Conservation (phyloP, 2,888 invertebrate genomes). For the Drosophila ustulata region DNA sequence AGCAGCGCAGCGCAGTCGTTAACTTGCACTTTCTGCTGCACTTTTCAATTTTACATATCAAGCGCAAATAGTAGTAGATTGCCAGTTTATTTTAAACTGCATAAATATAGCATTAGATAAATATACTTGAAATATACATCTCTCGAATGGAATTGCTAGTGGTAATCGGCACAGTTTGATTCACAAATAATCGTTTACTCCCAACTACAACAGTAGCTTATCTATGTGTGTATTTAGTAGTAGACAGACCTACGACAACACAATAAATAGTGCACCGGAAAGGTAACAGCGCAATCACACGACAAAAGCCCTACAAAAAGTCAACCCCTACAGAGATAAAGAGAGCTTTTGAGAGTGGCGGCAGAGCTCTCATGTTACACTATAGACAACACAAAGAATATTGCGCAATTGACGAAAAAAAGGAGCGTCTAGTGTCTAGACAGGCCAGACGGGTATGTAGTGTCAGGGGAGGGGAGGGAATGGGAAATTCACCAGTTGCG, state of each 20-base stretch:
- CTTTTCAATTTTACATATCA: constrained; percentile 32
- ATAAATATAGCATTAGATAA: background rate
- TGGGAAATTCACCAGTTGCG: background rate
- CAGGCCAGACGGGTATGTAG: background rate
- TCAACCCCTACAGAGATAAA: constrained; percentile 46
- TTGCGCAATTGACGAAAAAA: constrained; percentile 66
- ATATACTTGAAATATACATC: background rate
- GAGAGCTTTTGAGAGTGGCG: constrained; percentile 4
- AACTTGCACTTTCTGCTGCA: constrained; percentile 73
- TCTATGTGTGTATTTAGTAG: background rate
- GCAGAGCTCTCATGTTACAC: constrained; percentile 6
- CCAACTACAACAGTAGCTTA: background rate
- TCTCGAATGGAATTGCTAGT: background rate
- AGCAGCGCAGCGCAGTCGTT: constrained; percentile 46
- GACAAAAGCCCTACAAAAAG: constrained; percentile 31
- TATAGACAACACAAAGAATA: constrained; percentile 52
- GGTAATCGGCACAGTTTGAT: background rate
- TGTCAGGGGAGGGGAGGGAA: background rate
- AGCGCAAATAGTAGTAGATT: constrained; percentile 67
- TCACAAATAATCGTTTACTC: background rate
- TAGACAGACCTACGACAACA: constrained; percentile 72
- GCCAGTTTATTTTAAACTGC: background rate
- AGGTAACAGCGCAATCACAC: constrained; percentile 17
- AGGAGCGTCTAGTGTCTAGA: constrained; percentile 41
- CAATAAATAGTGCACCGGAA: constrained; percentile 47